Conservation (phyloP, 2,113 vertebrate genomes). For the Rattus norvegicus region DNA sequence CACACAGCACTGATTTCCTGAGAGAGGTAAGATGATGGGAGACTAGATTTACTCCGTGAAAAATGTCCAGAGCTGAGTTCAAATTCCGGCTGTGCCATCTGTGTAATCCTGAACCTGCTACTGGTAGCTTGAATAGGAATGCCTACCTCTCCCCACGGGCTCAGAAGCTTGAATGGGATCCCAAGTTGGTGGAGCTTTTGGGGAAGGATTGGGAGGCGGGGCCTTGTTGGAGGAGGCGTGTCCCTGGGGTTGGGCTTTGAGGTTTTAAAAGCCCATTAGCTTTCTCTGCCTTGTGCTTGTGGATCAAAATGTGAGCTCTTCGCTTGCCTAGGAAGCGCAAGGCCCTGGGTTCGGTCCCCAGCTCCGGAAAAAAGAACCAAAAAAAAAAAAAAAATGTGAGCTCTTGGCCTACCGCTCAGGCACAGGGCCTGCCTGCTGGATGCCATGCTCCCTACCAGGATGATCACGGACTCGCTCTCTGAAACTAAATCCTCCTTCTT, state of each 20-base stretch:
- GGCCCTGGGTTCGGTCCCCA: too few relatives aligned
- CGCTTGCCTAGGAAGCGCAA: too few relatives aligned
- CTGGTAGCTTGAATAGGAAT: not conserved
- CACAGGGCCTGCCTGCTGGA: not conserved
- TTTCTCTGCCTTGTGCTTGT: not conserved
- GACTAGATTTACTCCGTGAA: not conserved
- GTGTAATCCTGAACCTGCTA: not conserved
- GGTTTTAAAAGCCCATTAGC: not conserved
- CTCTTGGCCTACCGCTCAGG: not conserved
- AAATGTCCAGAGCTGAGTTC: slow-evolving; percentile 20
- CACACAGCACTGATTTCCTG: not conserved
- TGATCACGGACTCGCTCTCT: not conserved
- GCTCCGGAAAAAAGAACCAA: too few relatives aligned
- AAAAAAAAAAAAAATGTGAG: too few relatives aligned
- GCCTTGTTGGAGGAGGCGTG: not conserved
- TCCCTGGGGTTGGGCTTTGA: not conserved
- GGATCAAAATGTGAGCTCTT: not conserved
- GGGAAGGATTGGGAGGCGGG: not conserved
- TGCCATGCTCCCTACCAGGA: not conserved
- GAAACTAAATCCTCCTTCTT: not conserved
- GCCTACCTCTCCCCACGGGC: not conserved
- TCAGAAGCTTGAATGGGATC: not conserved
- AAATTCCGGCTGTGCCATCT: not conserved
- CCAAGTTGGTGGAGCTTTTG: not conserved
- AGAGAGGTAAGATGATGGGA: not conserved